Evolutionary conservation across 1,140 invertebrate genomes (phyloP).

Genomic region (Watersipora subatra): DNA sequence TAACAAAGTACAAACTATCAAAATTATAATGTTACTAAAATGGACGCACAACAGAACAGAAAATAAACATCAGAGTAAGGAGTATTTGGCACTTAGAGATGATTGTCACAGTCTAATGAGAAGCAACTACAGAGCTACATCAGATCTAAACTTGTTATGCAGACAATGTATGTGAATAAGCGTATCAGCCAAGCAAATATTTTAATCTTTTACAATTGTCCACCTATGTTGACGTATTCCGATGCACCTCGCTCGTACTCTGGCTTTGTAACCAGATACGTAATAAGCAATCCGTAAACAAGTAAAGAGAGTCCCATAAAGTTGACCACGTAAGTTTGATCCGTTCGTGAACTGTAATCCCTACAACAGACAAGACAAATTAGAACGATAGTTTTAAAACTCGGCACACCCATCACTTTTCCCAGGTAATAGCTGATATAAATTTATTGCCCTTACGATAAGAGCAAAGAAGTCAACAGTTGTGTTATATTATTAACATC

Average conservation of each 20-base stretch:
- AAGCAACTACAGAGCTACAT: too few species aligned
- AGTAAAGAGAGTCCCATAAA: not conserved
- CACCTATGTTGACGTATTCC: too few species aligned
- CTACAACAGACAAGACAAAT: not conserved
- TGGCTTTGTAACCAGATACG: not conserved
- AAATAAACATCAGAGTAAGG: too few species aligned
- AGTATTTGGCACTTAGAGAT: too few species aligned
- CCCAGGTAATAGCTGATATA: not conserved
- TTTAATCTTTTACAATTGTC: too few species aligned
- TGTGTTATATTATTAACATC: not conserved
- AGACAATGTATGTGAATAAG: too few species aligned
- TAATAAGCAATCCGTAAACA: not conserved
- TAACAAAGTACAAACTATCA: too few species aligned
- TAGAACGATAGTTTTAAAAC: not conserved
- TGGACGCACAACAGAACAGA: too few species aligned
- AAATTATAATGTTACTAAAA: too few species aligned
- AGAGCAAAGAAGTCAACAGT: not conserved
- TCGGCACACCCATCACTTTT: not conserved
- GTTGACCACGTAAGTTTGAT: conserved; percentile 1
- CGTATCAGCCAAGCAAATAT: too few species aligned
- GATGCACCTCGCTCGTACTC: not conserved
- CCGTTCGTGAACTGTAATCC: not conserved
- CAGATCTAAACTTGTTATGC: too few species aligned
- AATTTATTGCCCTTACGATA: not conserved
- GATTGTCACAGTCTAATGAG: too few species aligned